These are phyloP conservation scores for Neoitamus cyanurus DNA, from an alignment of 2,888 invertebrate species.

Conservation along the genomic window DNA sequence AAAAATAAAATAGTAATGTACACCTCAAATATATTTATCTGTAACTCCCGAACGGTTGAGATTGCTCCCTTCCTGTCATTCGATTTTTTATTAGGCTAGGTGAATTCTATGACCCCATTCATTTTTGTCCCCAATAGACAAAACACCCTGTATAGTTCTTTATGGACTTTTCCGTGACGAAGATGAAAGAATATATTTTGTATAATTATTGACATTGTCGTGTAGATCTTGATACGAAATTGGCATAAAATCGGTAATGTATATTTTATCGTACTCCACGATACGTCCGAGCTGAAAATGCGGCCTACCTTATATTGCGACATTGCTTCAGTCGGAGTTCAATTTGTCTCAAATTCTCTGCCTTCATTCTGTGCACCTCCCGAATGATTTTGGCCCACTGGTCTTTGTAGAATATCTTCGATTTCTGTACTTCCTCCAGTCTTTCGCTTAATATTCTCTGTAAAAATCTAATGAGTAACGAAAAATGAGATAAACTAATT, in stretches of 20 bases:
- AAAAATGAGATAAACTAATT: not conserved
- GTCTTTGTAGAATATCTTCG: conserved; percentile 80
- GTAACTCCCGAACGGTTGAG: too few species aligned
- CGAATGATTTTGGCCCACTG: conserved; percentile 78
- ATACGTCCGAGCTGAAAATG: too few species aligned
- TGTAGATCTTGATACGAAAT: too few species aligned
- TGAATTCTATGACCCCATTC: too few species aligned
- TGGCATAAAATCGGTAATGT: not conserved
- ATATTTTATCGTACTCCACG: too few species aligned
- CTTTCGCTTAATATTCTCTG: conserved; percentile 74
- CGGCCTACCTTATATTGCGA: not conserved
- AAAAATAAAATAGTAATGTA: too few species aligned
- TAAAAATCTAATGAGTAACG: not conserved
- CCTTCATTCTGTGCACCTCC: conserved; percentile 74
- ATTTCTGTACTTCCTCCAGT: conserved; percentile 72
- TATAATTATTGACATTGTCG: not conserved
- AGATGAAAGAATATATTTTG: not conserved
- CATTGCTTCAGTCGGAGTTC: conserved; percentile 46
- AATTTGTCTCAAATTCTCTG: conserved; percentile 49
- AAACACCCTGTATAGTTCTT: too few species aligned
- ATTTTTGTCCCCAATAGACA: too few species aligned
- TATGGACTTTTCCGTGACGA: too few species aligned
- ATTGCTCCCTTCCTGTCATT: too few species aligned
- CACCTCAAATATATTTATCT: too few species aligned
- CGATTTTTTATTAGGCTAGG: too few species aligned